Base-by-base conservation (phyloP, 2,888 invertebrate species). In the Synergus itoensis region DNA sequence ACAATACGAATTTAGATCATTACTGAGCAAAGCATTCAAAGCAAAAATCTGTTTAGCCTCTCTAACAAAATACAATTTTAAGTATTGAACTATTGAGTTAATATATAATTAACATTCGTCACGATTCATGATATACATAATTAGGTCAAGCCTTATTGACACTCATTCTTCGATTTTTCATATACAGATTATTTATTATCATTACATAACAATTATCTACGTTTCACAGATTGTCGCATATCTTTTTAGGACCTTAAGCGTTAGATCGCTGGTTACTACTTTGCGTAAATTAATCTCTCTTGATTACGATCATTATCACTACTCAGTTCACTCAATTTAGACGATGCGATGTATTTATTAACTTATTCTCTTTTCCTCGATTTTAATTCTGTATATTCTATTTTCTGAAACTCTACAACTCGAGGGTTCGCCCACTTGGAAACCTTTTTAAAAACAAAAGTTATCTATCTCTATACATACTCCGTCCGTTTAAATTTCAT, bases 221-320 rank as follows among this genome's bases (percentile, higher is more conserved):
- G 36, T 53, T 73, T 73, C 73, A 73, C 53, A 73, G 73, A 73
- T 73, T 73, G 73, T 73, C 48, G 53, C 73, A 73, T n/a, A 73
- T 43, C 67, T 73, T 53, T 48, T 73, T 73, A 73, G 73, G 73
- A 53, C 53, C 53, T 53, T 73, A 73, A 9, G 28, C 53, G 14
- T 73, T 73, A 53, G 5, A 53, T 53, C 48, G 43, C 53, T 73
- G 11, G 4, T 48, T 69, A 60, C 64, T 65, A 65, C 18, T n/a
- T 41, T 40, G n/a, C 18, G 18, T 40, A 53, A 67, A 67, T 67
- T n/a, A 53, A 21, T 53, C 73, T 48, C 16, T 14, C 21, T 36
- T 53, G 53, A 73, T 73, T 48, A 73, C 53, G 16, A 69, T 73
- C 9, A 53, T 36, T n/a, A 53, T 28, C 48, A 69, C 16, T 48